Evolutionary conservation across 2,113 vertebrate species (phyloP), one percentile per base, ranked within the genome.

Genomic region (Nothobranchius kuhntae): DNA sequence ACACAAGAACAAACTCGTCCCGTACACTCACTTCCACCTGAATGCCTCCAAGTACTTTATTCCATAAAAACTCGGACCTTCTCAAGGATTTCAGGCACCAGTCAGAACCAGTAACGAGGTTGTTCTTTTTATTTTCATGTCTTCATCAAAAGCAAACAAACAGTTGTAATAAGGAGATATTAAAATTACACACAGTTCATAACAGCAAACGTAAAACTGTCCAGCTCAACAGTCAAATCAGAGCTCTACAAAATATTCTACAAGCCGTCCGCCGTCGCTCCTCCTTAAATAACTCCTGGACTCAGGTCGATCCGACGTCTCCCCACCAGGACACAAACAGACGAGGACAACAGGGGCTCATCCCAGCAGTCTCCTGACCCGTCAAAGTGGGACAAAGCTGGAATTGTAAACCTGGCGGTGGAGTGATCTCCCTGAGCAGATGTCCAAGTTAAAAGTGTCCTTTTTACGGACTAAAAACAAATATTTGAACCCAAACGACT

Each of bases 381-480:
- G 44, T 10, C 21, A 56, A 59, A 54, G 42, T 10, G 13, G 57
- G 13, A 52, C 0, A 54, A 51, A 73, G 73, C 44, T 4, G 30
- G 53, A 59, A 36, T 44, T 62, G 47, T 48, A 71, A 73, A 68
- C 44, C 12, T 36, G 44, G 52, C 13, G 46, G 59, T 66, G 38
- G 61, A 30, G 30, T 3, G 30, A 30, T 30, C 15, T 65, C 73
- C 69, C 81, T 35, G 66, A 81, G 75, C 51, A 55, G 12, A 66
- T 57, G 12, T 51, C 38, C 67, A 7, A 35, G 40, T 52, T 58
- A 63, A 75, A 50, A 7, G 14, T 13, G 21, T 21, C 6, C 46
- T n/a, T 7, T 21, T 44, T 13, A 40, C 10, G 9, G 50, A 65
- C 51, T 55, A 36, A 64, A 45, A 70, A 38, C 13, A 40, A 55